Evolutionary conservation across 1,140 invertebrate genomes (phyloP).

Genomic region (Cotesia typhae): DNA sequence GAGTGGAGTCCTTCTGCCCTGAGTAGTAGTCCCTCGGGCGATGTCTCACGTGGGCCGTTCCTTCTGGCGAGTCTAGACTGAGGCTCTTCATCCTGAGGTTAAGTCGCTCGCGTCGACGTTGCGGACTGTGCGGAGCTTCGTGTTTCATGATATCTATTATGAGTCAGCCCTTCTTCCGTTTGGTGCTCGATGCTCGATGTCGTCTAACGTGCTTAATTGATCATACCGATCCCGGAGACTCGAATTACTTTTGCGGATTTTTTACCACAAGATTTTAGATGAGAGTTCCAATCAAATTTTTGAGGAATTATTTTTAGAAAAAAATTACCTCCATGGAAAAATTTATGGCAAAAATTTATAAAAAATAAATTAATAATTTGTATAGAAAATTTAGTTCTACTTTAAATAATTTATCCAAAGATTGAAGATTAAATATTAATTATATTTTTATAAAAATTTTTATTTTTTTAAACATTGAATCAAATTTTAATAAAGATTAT

Average conservation of each 20-base stretch:
- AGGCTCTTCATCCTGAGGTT: conserved; percentile 98
- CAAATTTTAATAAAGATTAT: too few species aligned
- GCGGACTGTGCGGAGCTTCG: conserved; percentile 92
- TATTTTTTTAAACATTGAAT: too few species aligned
- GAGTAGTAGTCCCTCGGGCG: conserved; percentile 69
- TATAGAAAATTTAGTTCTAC: too few species aligned
- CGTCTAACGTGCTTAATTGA: conserved; percentile 45
- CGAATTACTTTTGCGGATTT: conserved; percentile 25
- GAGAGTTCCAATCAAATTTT: too few species aligned
- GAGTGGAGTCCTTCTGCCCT: conserved; percentile 65
- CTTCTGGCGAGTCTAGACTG: conserved; percentile 94
- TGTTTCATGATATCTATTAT: conserved; percentile 54
- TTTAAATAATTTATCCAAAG: too few species aligned
- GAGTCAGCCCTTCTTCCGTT: conserved; percentile 45
- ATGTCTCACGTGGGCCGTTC: conserved; percentile 84
- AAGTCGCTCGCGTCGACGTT: conserved; percentile 86
- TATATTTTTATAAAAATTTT: too few species aligned
- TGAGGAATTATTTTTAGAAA: too few species aligned
- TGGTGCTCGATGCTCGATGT: conserved; percentile 47
- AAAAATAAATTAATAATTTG: conserved; percentile 5
- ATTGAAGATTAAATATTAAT: too few species aligned
- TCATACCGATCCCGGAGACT: conserved; percentile 41
- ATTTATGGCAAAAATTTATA: not conserved
- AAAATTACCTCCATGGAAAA: too few species aligned
- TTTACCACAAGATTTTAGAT: not conserved